A percentile compares a stretch with the other conserved stretches of the same genome.
These are phyloP conservation scores for Mythimna vitellina DNA, from an alignment of 2,888 invertebrate genomes.

Conservation along the genomic window DNA sequence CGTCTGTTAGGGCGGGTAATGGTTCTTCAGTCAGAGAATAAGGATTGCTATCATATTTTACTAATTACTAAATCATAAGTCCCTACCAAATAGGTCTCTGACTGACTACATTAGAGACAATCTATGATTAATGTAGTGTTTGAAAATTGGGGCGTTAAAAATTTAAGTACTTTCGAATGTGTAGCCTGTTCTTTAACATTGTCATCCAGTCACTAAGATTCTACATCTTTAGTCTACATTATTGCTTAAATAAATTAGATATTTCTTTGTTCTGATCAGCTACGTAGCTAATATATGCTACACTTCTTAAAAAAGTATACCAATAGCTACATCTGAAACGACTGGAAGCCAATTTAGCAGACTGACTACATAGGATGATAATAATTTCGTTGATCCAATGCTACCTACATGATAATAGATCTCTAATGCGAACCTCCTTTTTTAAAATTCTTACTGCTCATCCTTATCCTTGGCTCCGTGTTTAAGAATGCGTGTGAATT, in stretches of 20 bases:
- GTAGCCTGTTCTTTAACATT: constrained; percentile 1
- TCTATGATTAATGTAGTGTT: neutral
- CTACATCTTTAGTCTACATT: constrained; percentile 1
- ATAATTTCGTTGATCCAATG: constrained; percentile 22
- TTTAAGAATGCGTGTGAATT: constrained; percentile 99
- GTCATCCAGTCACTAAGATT: constrained; percentile 10
- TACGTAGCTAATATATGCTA: neutral
- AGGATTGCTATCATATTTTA: constrained; percentile 10
- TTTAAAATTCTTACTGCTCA: constrained; percentile 92
- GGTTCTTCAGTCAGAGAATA: constrained; percentile 27
- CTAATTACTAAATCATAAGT: constrained; percentile 30
- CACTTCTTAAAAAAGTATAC: constrained; percentile 1
- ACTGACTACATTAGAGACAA: constrained; percentile 34
- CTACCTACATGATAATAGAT: constrained; percentile 27
- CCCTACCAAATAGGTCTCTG: constrained; percentile 19
- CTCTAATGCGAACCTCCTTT: constrained; percentile 59
- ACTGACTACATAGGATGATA: constrained; percentile 6
- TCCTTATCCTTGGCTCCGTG: constrained; percentile 99
- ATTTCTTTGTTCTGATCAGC: neutral
- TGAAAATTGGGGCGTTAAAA: constrained; percentile 9
- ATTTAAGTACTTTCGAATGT: constrained; percentile 28
- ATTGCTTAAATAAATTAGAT: constrained; percentile 11
- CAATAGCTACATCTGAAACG: neutral
- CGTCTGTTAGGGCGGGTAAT: constrained; percentile 43
- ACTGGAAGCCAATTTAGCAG: constrained; percentile 10